Conservation (phyloP, 92 coral and sea anemone genomes). For the Epizoanthus ramosus region DNA sequence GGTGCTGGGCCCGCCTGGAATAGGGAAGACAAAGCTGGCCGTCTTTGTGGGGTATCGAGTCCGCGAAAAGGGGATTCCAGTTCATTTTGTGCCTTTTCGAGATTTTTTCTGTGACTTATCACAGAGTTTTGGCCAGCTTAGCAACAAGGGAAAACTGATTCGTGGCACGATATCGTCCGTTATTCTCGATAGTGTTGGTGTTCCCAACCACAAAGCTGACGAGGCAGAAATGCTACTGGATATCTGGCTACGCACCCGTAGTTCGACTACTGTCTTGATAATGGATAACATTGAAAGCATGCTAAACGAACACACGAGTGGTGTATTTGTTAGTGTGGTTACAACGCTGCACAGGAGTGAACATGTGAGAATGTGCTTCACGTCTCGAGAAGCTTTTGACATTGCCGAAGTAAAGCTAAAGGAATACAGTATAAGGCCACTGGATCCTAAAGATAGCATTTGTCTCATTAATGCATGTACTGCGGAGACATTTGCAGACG, state of each 20-base stretch:
- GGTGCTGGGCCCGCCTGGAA: conserved; percentile 8
- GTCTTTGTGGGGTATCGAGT: not conserved
- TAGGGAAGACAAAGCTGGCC: conserved; percentile 13
- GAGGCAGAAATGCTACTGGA: not conserved
- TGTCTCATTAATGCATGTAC: not conserved
- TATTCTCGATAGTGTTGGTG: conserved; percentile 3
- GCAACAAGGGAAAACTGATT: not conserved
- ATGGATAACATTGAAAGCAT: conserved; percentile 24
- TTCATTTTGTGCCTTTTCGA: conserved; percentile 2
- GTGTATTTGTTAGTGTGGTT: not conserved
- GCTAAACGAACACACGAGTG: not conserved
- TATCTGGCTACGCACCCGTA: not conserved
- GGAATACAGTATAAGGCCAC: not conserved
- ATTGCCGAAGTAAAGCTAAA: not conserved
- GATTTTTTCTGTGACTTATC: not conserved
- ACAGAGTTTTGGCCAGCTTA: not conserved
- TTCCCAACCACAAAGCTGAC: not conserved
- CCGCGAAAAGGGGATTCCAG: not conserved
- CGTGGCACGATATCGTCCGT: not conserved
- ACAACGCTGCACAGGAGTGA: not conserved
- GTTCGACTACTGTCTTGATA: not conserved
- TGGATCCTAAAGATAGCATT: not conserved
- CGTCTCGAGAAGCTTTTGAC: not conserved
- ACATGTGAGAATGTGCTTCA: conserved; percentile 1
- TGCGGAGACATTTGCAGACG: not conserved